Evolutionary conservation across 1,140 invertebrate genomes (phyloP).

Genomic region (Maconellicoccus hirsutus): DNA sequence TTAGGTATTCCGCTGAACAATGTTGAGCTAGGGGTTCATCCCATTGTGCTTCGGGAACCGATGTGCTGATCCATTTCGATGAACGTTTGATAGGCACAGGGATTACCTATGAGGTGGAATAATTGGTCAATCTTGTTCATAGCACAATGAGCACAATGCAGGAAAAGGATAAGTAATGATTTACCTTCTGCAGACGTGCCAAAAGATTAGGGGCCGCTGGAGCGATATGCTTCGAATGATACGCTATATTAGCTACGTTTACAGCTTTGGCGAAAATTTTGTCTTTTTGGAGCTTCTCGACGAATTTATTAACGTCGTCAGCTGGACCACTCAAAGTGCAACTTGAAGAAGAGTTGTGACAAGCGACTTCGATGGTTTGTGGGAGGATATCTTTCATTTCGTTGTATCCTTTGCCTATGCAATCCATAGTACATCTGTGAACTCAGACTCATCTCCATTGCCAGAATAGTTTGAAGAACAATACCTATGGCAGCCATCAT

Average conservation of each 20-base stretch:
- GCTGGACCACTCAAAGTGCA: constrained; percentile 58
- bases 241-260: constrained; percentile 55
- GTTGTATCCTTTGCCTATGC: constrained; percentile 35
- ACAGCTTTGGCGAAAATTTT: constrained; percentile 66
- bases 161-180: no score
- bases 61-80: constrained; percentile 74
- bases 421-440: no score
- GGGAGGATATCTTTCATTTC: constrained; percentile 48
- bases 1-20: constrained; percentile 82
- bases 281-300: constrained; percentile 42
- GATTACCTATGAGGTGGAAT: no score
- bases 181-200: constrained; percentile 54
- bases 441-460: no score
- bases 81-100: constrained; percentile 50
- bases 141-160: no score
- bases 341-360: constrained; percentile 55
- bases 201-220: constrained; percentile 54
- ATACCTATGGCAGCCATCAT: constrained; percentile 44
- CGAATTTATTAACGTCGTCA: constrained; percentile 37
- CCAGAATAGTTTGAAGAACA: background rate
- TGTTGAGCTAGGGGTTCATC: constrained; percentile 47
- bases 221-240: constrained; percentile 66
- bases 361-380: constrained; percentile 49
- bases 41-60: constrained; percentile 65
- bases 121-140: no score